Evolutionary conservation across 1,140 invertebrate genomes (phyloP).

Genomic region (Caenorhabditis remanei): DNA sequence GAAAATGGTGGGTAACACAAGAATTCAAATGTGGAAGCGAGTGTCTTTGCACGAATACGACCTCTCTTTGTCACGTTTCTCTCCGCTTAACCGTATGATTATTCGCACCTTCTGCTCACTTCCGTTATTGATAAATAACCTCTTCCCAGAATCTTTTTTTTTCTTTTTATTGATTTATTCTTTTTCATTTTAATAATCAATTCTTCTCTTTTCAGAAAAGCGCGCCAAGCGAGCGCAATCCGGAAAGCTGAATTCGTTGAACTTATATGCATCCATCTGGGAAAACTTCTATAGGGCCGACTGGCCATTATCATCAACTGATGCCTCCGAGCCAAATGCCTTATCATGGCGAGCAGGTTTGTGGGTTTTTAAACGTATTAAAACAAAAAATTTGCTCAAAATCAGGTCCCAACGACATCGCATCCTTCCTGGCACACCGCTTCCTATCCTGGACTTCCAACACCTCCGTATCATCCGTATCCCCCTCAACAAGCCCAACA

Average conservation of each 20-base stretch:
- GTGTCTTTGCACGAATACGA: background rate
- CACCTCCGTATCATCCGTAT: conserved; percentile 8
- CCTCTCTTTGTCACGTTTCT: background rate
- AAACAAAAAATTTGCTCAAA: background rate
- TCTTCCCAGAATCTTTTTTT: background rate
- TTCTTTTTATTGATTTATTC: background rate
- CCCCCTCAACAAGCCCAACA: background rate
- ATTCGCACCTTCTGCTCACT: background rate
- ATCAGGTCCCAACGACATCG: conserved; percentile 29
- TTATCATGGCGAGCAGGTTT: conserved; percentile 17
- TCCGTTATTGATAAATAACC: background rate
- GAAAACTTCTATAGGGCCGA: background rate
- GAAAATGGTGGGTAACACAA: conserved; percentile 46
- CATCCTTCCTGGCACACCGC: conserved; percentile 24
- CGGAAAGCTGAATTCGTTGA: background rate
- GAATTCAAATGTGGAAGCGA: conserved; percentile 46
- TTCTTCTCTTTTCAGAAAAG: too few species aligned
- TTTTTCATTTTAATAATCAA: background rate
- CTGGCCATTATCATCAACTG: conserved; percentile 9
- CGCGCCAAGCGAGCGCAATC: background rate
- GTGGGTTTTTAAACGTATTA: background rate
- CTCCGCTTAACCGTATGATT: background rate
- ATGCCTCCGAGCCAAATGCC: background rate
- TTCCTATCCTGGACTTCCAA: conserved; percentile 16
- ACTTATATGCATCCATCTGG: conserved; percentile 12